Evolutionary conservation across 2,113 vertebrate species (phyloP).

Genomic region (Condylura cristata): DNA sequence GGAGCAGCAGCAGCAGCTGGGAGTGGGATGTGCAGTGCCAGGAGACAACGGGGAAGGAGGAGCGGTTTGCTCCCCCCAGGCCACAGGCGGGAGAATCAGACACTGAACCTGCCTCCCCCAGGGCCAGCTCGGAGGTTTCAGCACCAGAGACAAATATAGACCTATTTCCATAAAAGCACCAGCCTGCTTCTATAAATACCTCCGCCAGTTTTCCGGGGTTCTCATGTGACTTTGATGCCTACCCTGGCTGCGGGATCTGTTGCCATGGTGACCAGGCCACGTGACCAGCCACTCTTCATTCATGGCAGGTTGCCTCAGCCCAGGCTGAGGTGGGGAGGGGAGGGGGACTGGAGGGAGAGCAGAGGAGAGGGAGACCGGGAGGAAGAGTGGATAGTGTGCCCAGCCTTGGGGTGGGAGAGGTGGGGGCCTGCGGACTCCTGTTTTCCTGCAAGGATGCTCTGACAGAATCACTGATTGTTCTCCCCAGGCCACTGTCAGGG

Average conservation of each 20-base stretch:
- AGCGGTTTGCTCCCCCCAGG: background rate
- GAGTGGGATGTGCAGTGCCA: background rate
- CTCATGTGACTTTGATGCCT: slow-evolving; percentile 88
- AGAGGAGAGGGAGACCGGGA: background rate
- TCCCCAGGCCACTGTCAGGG: slow-evolving; percentile 34
- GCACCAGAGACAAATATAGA: slow-evolving; percentile 71
- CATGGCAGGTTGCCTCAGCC: slow-evolving; percentile 68
- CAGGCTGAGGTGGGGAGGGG: slow-evolving; percentile 38
- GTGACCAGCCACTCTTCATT: slow-evolving; percentile 83
- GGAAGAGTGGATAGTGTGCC: background rate
- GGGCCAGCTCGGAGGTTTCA: slow-evolving; percentile 69
- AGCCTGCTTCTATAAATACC: slow-evolving; percentile 89
- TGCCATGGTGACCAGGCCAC: slow-evolving; percentile 85
- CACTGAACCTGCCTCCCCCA: slow-evolving; percentile 34
- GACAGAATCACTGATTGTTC: background rate
- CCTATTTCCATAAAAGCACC: slow-evolving; percentile 85
- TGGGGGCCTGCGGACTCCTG: slow-evolving; percentile 14
- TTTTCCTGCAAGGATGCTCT: background rate
- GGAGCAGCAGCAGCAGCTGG: background rate
- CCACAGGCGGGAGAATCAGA: background rate
- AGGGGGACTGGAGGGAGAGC: background rate
- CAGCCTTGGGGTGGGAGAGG: background rate
- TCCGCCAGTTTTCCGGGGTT: slow-evolving; percentile 82
- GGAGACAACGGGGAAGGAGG: background rate
- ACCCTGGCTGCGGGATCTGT: slow-evolving; percentile 84